Conservation (phyloP, 2,797 vertebrate genomes). For the Acanthurus tractus region DNA sequence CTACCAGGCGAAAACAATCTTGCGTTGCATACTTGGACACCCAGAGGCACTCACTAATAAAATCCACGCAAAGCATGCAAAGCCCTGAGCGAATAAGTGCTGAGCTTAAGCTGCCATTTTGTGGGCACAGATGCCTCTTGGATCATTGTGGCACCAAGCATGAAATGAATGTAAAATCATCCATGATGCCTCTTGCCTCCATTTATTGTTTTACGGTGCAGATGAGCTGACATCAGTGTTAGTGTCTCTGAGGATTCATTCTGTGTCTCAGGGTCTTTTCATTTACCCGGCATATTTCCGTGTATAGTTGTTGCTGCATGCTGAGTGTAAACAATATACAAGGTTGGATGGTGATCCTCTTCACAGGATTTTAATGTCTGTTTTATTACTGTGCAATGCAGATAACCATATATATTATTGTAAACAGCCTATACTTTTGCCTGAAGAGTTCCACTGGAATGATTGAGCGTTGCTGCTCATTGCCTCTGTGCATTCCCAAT, state of each 20-base stretch:
- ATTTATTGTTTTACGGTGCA: conserved; percentile 71
- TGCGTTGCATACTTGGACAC: conserved; percentile 48
- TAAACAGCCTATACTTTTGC: conserved; percentile 54
- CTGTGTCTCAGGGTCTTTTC: conserved; percentile 37
- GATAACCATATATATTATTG: conserved; percentile 50
- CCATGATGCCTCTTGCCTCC: conserved; percentile 67
- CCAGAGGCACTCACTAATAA: conserved; percentile 70
- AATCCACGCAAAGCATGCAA: conserved; percentile 67
- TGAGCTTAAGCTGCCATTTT: conserved; percentile 75
- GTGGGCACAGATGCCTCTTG: conserved; percentile 77
- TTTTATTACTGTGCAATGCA: conserved; percentile 48
- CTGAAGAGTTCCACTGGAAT: conserved; percentile 50
- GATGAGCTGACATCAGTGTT: conserved; percentile 69
- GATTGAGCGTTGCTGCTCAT: conserved; percentile 63
- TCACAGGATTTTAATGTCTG: conserved; percentile 36
- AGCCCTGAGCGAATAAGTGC: conserved; percentile 54
- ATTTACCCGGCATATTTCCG: conserved; percentile 8
- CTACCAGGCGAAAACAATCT: conserved; percentile 59
- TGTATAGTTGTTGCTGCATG: conserved; percentile 31
- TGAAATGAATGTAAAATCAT: conserved; percentile 82
- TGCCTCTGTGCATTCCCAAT: conserved; percentile 53
- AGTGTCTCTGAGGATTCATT: conserved; percentile 45
- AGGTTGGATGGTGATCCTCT: conserved; percentile 38
- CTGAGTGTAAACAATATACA: conserved; percentile 42
- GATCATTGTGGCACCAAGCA: conserved; percentile 77